Conservation (phyloP, 2,888 invertebrate species). For the Polyommatus iphigenia region DNA sequence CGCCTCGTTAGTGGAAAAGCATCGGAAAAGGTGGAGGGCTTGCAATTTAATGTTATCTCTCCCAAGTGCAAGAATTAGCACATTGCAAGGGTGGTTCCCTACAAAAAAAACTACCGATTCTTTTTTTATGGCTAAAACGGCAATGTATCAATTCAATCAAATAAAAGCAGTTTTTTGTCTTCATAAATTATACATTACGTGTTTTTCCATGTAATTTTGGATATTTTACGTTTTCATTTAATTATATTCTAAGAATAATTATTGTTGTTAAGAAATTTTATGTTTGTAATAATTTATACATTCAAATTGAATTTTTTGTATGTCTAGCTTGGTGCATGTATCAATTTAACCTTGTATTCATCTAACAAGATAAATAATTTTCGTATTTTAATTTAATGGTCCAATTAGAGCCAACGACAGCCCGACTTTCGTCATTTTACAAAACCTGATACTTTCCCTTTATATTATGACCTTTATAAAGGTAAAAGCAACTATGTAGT, state of each 20-base stretch:
- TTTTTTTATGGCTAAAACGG: constrained; percentile 9
- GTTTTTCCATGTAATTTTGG: constrained; percentile 5
- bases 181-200: background rate
- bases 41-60: constrained; percentile 74
- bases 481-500: no score
- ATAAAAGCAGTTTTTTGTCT: constrained; percentile 10
- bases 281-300: background rate
- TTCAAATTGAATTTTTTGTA: background rate
- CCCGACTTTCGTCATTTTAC: no score
- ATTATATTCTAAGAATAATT: background rate
- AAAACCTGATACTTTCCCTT: no score
- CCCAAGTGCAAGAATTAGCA: constrained; percentile 72
- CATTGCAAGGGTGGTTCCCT: constrained; percentile 52
- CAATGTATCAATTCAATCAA: constrained; percentile 21
- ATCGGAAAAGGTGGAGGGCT: constrained; percentile 47
- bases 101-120: constrained; percentile 34
- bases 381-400: constrained; percentile 37
- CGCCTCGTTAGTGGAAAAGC: constrained; percentile 69
- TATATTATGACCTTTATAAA: no score
- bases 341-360: constrained; percentile 53
- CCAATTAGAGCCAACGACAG: no score
- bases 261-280: background rate
- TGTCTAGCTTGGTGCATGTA: background rate
- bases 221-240: background rate
- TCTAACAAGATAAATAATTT: constrained; percentile 30